Percentiles rank a stretch among this genome's conserved stretches.
Conservation (phyloP, 2,888 invertebrate species). For the Halocaridina rubra region DNA sequence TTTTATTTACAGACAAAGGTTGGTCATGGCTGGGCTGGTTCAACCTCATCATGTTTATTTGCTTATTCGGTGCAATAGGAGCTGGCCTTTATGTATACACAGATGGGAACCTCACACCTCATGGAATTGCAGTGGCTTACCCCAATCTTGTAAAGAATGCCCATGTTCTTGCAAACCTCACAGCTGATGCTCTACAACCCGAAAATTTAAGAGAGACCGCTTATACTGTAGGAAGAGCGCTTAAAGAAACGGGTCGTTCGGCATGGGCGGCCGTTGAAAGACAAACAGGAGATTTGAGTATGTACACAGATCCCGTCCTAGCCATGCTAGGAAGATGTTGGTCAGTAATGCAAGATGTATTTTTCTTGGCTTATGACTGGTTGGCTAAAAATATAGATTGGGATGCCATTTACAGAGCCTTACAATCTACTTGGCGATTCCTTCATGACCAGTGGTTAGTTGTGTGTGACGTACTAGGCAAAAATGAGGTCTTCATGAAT, state of each 20-base stretch:
- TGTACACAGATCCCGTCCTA: slow-evolving; percentile 19
- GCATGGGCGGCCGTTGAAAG: slow-evolving; percentile 19
- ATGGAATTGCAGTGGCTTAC: slow-evolving; percentile 37
- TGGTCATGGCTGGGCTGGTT: slow-evolving; percentile 36
- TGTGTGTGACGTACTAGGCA: slow-evolving; percentile 33
- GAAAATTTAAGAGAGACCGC: slow-evolving; percentile 44
- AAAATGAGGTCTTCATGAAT: slow-evolving; percentile 38
- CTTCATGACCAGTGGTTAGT: slow-evolving; percentile 45
- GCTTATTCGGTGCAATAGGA: slow-evolving; percentile 23
- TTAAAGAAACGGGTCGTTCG: neutral
- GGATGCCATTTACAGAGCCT: slow-evolving; percentile 4
- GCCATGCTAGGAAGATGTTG: neutral
- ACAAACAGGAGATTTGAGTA: slow-evolving; percentile 26
- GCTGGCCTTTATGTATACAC: slow-evolving; percentile 41
- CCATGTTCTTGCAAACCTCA: slow-evolving; percentile 18
- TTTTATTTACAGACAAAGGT: slow-evolving; percentile 7
- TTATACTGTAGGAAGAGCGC: slow-evolving; percentile 3
- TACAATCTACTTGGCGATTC: slow-evolving; percentile 7
- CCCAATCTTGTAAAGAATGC: slow-evolving; percentile 29
- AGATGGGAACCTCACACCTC: slow-evolving; percentile 32
- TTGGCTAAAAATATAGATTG: slow-evolving; percentile 39
- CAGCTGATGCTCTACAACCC: slow-evolving; percentile 42
- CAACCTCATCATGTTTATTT: slow-evolving; percentile 35
- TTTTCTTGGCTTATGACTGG: slow-evolving; percentile 30
- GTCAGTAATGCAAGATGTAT: neutral